A percentile compares a stretch with the other conserved stretches of the same genome.
phyloP scores from a whole-genome alignment of 1,140 invertebrate species.

The Drosophila insularis region DNA sequence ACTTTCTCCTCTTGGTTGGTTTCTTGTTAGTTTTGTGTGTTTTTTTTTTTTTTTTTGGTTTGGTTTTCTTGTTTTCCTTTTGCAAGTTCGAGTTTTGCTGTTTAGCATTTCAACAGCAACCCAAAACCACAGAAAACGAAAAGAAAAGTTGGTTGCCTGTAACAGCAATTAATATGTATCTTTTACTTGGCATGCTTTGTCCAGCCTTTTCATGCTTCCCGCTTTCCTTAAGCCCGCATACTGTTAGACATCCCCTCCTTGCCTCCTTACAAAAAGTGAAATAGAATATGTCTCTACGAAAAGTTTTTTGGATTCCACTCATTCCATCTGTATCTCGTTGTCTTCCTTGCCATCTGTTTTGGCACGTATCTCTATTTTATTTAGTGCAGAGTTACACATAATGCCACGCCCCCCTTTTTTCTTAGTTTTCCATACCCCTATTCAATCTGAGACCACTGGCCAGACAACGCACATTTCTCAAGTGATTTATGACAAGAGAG shows the following conservation, averaged over 20 bases:
- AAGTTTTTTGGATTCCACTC: constrained; percentile 11
- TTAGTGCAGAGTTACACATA: constrained; percentile 73
- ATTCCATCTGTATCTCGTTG: neutral
- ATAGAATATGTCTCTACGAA: constrained; percentile 31
- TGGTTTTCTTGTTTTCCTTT: constrained; percentile 11
- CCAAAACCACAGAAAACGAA: constrained; percentile 17
- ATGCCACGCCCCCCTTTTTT: constrained; percentile 33
- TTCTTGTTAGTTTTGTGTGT: constrained; percentile 12
- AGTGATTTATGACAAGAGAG: constrained; percentile 72
- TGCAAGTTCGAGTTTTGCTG: constrained; percentile 51
- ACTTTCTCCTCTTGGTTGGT: neutral
- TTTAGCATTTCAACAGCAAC: constrained; percentile 71
- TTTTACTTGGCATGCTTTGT: constrained; percentile 75
- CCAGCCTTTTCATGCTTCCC: constrained; percentile 15
- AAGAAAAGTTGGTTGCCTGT: constrained; percentile 40
- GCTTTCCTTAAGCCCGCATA: neutral
- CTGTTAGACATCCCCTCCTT: neutral
- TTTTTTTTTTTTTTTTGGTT: neutral
- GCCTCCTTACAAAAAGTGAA: neutral
- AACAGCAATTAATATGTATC: constrained; percentile 78
- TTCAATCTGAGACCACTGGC: constrained; percentile 11
- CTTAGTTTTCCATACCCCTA: neutral
- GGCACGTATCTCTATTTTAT: constrained; percentile 73
- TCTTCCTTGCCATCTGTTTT: constrained; percentile 26
- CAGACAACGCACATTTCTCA: constrained; percentile 50